Conservation (phyloP, 2,888 invertebrate genomes). For the Torymus texanus region DNA sequence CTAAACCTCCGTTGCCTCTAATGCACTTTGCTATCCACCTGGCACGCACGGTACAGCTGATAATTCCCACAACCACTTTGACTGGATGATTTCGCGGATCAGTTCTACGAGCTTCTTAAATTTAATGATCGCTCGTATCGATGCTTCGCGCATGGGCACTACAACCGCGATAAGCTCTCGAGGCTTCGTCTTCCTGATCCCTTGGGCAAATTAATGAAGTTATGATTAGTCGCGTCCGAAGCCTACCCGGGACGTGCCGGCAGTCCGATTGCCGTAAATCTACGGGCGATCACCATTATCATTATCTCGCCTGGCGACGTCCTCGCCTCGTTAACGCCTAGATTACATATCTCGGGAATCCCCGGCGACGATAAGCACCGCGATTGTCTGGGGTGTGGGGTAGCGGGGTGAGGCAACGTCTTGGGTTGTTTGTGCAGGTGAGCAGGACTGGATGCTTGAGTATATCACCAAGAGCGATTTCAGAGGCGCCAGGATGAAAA, state of each 20-base stretch:
- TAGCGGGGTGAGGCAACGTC: no score
- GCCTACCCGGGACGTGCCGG: background rate
- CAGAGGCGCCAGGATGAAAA: no score
- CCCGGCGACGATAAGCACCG: slow-evolving; percentile 34
- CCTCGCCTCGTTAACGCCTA: slow-evolving; percentile 52
- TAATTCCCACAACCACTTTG: background rate
- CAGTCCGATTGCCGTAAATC: slow-evolving; percentile 49
- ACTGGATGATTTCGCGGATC: background rate
- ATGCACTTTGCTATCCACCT: background rate
- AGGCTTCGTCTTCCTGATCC: background rate
- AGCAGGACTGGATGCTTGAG: no score
- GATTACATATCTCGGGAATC: slow-evolving; percentile 51
- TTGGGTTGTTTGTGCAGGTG: no score
- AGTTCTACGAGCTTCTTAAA: slow-evolving; percentile 13
- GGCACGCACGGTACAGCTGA: background rate
- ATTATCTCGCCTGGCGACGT: slow-evolving; percentile 48
- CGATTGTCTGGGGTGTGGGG: no score
- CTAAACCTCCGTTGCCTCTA: background rate
- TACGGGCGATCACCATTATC: slow-evolving; percentile 53
- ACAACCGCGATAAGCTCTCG: no score
- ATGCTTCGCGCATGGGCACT: no score
- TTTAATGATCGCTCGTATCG: slow-evolving; percentile 12
- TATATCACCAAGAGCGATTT: no score
- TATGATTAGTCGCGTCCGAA: slow-evolving; percentile 37
- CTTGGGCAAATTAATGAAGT: slow-evolving; percentile 47